phyloP scores from a whole-genome alignment of 2,113 vertebrate species.

The Emydocephalus ijimae region DNA sequence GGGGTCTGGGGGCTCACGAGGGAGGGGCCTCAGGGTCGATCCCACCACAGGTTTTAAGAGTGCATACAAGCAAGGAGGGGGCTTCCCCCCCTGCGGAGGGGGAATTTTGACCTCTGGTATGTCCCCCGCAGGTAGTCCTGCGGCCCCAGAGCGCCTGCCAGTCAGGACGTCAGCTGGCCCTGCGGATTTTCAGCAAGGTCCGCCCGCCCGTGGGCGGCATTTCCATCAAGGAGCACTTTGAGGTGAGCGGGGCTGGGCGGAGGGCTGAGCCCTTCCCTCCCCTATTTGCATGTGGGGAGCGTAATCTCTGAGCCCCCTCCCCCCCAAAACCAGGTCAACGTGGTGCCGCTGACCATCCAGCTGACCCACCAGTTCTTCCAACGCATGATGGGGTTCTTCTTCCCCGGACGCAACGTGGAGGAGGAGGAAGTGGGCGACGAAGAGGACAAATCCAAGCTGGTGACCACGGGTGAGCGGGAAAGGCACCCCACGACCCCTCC shows the following conservation, averaged over 20 bases:
- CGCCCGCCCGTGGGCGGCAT: constrained; percentile 96
- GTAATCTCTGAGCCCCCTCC: accelerated
- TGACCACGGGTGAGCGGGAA: constrained; percentile 85
- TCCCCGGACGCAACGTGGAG: constrained; percentile 91
- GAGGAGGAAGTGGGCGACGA: constrained; percentile 96
- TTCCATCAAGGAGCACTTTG: constrained; percentile 98
- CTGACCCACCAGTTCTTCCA: constrained; percentile 99
- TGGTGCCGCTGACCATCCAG: constrained; percentile 97
- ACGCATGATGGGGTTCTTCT: constrained; percentile 99
- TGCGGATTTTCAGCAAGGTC: constrained; percentile 98
- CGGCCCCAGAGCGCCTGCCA: constrained; percentile 94
- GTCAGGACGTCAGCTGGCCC: constrained; percentile 88
- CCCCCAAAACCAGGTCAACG: constrained; percentile 81
- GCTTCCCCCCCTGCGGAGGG: background rate
- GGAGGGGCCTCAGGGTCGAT: too few species aligned
- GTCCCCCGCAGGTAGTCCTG: constrained; percentile 83
- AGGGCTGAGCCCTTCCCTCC: background rate
- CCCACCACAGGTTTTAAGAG: background rate
- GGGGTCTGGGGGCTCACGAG: too few species aligned
- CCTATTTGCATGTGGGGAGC: background rate
- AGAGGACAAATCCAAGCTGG: constrained; percentile 95
- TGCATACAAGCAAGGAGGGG: background rate
- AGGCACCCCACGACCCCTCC: background rate
- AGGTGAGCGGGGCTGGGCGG: constrained; percentile 70
- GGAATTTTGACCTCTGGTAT: background rate